Evolutionary conservation across 1,140 invertebrate species (phyloP), one percentile per base, ranked within the genome.

Genomic region (Catajapyx aquilonaris): DNA sequence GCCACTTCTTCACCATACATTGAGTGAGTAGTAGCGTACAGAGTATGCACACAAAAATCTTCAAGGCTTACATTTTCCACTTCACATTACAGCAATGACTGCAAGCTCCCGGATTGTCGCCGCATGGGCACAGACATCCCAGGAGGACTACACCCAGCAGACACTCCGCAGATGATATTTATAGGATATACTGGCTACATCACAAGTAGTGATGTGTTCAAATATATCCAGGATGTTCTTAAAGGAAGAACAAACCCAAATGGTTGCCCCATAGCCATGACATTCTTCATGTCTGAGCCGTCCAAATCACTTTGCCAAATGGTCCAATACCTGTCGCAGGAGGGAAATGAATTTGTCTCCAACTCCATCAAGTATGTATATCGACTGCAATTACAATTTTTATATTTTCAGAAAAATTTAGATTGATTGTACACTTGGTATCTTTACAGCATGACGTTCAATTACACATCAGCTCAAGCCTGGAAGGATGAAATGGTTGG

Each of bases 251-350:
- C 1, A 4, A 44, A 40, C 28, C 38, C 38, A 1, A 50, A 42
- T 31, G 23, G 23, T 9, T 51, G 43, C 25, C 20, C 23, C 13
- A 38, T 39, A 5, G 7, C 1, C 20, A 36, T 35, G 44, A 66
- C 63, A 2, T 57, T 66, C 35, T 67, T 65, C 39, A 50, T 64
- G 7, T 54, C 56, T 20, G 56, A 65, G 41, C 50, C 54, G 34
- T 58, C 46, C 35, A 61, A 53, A 15, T 52, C 65, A 37, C 65
- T 63, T 40, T 47, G 51, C 9, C 49, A 62, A 20, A 49, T 56
- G 20, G 49, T 56, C 1, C 46, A 57, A 43, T 47, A 49, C 33
- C 47, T 63, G 23, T 57, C 56, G 23, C 40, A 44, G 2, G 41
- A 45, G 19, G 61, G 60, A 4, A 51, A 58, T 35, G 64, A 66